A percentile compares a stretch with the other conserved stretches of the same genome.
phyloP scores from a whole-genome alignment of 2,797 vertebrate species.

The Nyctibius grandis region DNA sequence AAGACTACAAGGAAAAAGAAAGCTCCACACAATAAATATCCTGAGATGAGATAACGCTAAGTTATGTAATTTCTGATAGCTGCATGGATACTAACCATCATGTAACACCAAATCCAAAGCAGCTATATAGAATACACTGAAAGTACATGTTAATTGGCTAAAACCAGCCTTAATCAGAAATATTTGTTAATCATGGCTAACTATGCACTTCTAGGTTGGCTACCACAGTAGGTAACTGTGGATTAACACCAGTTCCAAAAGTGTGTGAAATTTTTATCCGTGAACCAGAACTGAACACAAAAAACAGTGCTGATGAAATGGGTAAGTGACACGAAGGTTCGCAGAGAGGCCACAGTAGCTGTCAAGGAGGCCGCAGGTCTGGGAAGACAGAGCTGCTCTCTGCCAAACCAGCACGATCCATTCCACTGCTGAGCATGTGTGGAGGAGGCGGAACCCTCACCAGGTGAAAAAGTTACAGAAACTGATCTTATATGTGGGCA shows the following conservation, averaged over 20 bases:
- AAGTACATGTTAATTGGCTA: background rate
- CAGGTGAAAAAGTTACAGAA: background rate
- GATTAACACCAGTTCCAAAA: background rate
- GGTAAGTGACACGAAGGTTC: background rate
- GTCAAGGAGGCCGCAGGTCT: background rate
- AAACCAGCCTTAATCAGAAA: background rate
- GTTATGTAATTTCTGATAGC: background rate
- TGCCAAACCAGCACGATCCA: background rate
- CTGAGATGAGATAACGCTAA: background rate
- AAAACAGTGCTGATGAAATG: background rate
- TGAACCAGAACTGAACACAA: background rate
- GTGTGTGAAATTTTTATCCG: background rate
- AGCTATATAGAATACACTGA: background rate
- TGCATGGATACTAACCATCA: background rate
- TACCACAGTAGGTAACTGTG: background rate
- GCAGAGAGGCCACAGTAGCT: background rate
- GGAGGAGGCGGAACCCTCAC: background rate
- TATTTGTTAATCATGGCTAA: background rate
- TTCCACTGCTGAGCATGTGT: fast-evolving
- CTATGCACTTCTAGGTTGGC: background rate
- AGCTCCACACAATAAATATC: background rate
- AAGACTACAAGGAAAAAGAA: background rate
- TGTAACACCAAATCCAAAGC: background rate
- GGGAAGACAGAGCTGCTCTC: background rate
- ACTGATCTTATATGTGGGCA: background rate